Conservation (phyloP, 1,140 invertebrate species). For the Semibalanus balanoides region DNA sequence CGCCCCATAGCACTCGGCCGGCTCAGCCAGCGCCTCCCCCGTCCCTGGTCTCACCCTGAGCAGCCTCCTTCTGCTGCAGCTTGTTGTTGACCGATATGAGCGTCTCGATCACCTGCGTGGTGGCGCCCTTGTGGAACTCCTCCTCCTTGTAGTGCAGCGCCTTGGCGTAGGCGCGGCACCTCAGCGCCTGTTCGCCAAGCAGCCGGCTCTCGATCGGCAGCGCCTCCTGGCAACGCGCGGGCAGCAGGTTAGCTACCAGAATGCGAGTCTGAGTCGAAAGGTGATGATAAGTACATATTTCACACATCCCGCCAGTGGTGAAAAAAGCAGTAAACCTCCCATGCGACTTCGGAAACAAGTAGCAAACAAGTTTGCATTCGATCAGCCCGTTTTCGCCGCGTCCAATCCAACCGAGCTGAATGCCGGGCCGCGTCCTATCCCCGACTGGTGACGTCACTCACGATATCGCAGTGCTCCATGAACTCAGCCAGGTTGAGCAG, state of each 20-base stretch:
- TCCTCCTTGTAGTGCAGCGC: conserved; percentile 98
- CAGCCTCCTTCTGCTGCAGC: conserved; percentile 93
- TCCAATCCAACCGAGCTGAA: no score
- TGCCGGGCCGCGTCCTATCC: no score
- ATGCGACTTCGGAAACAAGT: no score
- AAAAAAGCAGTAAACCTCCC: background rate
- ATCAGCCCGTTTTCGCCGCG: no score
- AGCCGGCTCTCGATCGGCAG: conserved; percentile 76
- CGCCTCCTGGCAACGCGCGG: conserved; percentile 46
- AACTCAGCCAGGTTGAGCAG: conserved; percentile 97
- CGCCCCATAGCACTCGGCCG: background rate
- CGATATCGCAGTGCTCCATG: conserved; percentile 97
- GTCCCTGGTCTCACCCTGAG: conserved; percentile 45
- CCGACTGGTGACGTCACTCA: no score
- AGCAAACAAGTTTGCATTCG: no score
- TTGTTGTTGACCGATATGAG: conserved; percentile 98
- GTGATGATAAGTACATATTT: no score
- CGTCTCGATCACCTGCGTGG: conserved; percentile 72
- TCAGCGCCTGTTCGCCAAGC: conserved; percentile 41
- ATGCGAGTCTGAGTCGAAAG: no score
- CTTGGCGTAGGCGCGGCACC: conserved; percentile 75
- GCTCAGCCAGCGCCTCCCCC: background rate
- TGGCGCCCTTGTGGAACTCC: conserved; percentile 64
- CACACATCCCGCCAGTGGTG: conserved; percentile 4
- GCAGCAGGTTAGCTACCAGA: no score